Evolutionary conservation across 1,140 invertebrate genomes (phyloP).

Genomic region (Uloborus diversus): DNA sequence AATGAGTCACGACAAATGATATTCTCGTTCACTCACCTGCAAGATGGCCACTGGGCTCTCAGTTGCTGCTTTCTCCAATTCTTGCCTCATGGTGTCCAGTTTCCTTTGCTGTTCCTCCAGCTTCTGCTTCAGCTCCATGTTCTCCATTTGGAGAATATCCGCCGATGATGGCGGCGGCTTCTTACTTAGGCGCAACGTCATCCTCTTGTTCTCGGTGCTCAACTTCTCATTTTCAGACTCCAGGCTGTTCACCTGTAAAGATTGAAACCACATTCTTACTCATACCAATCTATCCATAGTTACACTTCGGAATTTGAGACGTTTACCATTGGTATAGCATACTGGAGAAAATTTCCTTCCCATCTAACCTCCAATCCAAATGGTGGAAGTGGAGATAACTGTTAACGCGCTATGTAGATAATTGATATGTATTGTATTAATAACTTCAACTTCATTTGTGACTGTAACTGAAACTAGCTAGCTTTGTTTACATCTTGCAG

Average conservation of each 20-base stretch:
- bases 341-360: no score
- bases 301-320: no score
- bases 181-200: constrained; percentile 64
- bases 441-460: no score
- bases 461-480: no score
- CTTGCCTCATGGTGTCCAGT: constrained; percentile 67
- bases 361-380: no score
- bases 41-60: constrained; percentile 35
- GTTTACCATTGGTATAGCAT: no score
- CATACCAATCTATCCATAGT: no score
- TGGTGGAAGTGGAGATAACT: no score
- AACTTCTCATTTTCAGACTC: constrained; percentile 80
- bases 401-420: no score
- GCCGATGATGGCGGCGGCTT: constrained; percentile 61
- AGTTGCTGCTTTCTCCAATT: constrained; percentile 44
- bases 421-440: no score
- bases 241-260: constrained; percentile 61
- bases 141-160: constrained; percentile 67
- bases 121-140: constrained; percentile 71
- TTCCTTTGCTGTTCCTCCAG: constrained; percentile 73
- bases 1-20: no score
- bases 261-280: background rate
- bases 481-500: no score
- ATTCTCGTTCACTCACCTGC: constrained; percentile 8
- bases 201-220: constrained; percentile 75